phyloP scores from a whole-genome alignment of 2,797 vertebrate species.

The Pseudotriccus pelzelni region DNA sequence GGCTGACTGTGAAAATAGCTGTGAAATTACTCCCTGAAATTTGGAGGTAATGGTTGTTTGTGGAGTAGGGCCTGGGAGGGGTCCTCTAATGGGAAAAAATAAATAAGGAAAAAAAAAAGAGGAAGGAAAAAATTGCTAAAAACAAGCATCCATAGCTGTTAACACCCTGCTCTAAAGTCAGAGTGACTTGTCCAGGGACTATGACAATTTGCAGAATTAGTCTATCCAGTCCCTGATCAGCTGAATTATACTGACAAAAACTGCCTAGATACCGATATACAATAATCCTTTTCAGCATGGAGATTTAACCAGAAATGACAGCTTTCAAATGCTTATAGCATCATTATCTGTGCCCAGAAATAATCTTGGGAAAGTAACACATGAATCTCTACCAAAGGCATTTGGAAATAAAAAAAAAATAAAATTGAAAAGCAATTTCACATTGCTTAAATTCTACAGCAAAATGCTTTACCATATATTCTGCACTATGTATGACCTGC shows the following conservation, averaged over 20 bases:
- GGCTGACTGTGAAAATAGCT: background rate
- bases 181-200: background rate
- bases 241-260: constrained; percentile 4
- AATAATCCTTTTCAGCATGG: constrained; percentile 15
- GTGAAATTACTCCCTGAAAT: background rate
- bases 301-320: constrained; percentile 33
- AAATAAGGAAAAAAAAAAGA: background rate
- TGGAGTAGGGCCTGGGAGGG: background rate
- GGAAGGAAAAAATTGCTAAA: background rate
- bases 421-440: background rate
- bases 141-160: background rate
- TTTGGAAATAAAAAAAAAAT: background rate
- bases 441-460: background rate
- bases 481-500: background rate
- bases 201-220: background rate
- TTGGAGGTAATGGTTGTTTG: background rate
- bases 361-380: background rate
- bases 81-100: background rate
- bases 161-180: background rate
- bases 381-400: background rate
- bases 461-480: background rate
- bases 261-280: background rate
- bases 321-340: constrained; percentile 22
- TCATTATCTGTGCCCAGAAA: constrained; percentile 21
- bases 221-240: background rate